These are phyloP conservation scores for Arenaria interpres DNA, from an alignment of 2,113 vertebrate species.

Conservation along the genomic window DNA sequence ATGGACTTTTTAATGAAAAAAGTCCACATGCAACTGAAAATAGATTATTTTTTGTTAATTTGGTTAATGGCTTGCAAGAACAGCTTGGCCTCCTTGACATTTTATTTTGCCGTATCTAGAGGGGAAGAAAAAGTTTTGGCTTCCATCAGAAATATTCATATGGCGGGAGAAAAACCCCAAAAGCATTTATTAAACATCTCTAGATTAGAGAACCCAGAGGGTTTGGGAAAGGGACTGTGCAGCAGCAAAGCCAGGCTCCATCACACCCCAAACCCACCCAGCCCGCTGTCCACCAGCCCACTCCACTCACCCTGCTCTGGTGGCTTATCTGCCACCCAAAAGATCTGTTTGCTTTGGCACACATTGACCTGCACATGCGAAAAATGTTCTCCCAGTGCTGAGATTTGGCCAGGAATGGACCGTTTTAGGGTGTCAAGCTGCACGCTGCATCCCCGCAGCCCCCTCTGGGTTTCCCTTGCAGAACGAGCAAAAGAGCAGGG, in stretches of 20 bases:
- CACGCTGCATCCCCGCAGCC: background rate
- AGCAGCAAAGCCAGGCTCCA: background rate
- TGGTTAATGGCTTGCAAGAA: background rate
- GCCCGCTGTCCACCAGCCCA: accelerated
- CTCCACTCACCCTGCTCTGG: background rate
- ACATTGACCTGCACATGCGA: accelerated
- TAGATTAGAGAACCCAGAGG: background rate
- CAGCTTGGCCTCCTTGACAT: background rate
- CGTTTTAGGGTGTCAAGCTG: background rate
- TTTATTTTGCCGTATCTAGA: background rate
- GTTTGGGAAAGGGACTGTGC: background rate
- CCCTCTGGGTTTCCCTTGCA: background rate
- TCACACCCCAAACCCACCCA: background rate
- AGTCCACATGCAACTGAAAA: background rate
- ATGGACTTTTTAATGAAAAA: background rate
- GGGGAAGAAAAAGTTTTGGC: background rate
- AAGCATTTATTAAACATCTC: background rate
- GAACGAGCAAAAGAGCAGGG: accelerated
- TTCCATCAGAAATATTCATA: background rate
- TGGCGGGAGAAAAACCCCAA: accelerated
- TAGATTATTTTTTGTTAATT: background rate
- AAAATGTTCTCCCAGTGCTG: background rate
- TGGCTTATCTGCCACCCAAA: background rate
- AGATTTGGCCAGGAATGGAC: background rate
- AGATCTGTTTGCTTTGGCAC: background rate